These are phyloP conservation scores for Chirona hameri DNA, from an alignment of 2,888 invertebrate species.

Conservation along the genomic window DNA sequence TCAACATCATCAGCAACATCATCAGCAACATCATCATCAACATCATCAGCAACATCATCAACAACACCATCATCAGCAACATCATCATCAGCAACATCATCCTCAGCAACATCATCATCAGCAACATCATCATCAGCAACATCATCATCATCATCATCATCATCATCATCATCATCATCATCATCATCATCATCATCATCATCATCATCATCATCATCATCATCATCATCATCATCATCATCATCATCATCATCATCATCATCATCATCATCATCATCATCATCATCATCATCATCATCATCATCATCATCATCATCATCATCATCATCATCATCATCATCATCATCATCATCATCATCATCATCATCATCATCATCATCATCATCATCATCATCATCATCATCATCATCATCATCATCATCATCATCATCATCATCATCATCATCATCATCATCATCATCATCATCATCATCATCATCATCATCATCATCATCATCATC, in stretches of 20 bases:
- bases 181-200: not conserved
- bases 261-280: not conserved
- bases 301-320: not conserved
- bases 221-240: not conserved
- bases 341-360: not conserved
- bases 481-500: not conserved
- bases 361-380: not conserved
- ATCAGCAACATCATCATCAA: no score
- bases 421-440: not conserved
- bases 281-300: not conserved
- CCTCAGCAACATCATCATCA: no score
- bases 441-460: not conserved
- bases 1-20: no score
- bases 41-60: no score
- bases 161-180: not conserved
- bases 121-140: no score
- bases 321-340: not conserved
- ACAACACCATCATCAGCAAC: no score
- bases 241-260: not conserved
- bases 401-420: no score
- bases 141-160: no score
- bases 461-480: not conserved
- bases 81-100: no score
- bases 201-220: not conserved
- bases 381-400: not conserved